Conservation (phyloP, 1,140 invertebrate species). For the Muscidifurax raptorellus region DNA sequence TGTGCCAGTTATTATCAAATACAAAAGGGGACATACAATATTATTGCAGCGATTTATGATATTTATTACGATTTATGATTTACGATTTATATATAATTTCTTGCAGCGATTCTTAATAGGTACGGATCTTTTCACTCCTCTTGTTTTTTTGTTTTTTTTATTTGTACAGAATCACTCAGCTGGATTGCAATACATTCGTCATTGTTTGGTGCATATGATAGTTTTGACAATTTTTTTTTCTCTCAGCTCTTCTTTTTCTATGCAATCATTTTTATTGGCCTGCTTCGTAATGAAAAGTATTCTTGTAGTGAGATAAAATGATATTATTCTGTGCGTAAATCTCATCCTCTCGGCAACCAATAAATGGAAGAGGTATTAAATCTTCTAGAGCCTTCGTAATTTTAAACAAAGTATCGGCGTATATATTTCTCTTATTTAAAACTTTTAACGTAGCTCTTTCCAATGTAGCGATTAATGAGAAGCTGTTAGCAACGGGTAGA, state of each 20-base stretch:
- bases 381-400: slow-evolving; percentile 1
- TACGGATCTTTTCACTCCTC: too few species aligned
- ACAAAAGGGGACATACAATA: too few species aligned
- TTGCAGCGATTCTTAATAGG: too few species aligned
- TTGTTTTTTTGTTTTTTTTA: too few species aligned
- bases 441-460: not conserved
- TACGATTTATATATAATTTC: too few species aligned
- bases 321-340: not conserved
- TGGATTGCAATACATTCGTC: not conserved
- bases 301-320: not conserved
- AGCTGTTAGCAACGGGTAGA: too few species aligned
- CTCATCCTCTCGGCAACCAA: not conserved
- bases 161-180: too few species aligned
- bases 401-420: not conserved
- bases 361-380: not conserved
- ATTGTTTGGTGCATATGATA: not conserved
- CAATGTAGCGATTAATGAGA: not conserved
- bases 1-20: too few species aligned
- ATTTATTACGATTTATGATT: too few species aligned
- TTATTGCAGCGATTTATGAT: too few species aligned
- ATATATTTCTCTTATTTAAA: not conserved
- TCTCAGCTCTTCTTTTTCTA: not conserved
- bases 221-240: slow-evolving; percentile 21
- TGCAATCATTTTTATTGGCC: not conserved
- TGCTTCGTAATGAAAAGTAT: slow-evolving; percentile 24